phyloP scores from a whole-genome alignment of 2,797 vertebrate genomes.

The Sphenopsis melanotis region DNA sequence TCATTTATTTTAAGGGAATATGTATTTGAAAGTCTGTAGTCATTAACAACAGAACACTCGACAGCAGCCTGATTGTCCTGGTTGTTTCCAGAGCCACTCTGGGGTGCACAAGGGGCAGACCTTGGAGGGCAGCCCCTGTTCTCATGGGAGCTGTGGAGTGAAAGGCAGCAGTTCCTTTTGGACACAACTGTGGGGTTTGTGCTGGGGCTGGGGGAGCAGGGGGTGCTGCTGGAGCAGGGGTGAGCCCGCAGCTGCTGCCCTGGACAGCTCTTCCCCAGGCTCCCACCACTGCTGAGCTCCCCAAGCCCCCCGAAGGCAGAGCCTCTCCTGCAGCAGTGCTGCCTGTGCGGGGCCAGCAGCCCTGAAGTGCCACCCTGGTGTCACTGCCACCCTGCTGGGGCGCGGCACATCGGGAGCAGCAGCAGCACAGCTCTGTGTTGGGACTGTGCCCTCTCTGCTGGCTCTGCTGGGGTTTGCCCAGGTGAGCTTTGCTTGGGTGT shows the following conservation, averaged over 20 bases:
- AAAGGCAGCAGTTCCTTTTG: not conserved
- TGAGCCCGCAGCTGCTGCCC: fast-evolving
- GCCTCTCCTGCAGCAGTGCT: not conserved
- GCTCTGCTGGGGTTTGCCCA: not conserved
- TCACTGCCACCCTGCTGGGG: not conserved
- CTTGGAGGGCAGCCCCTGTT: not conserved
- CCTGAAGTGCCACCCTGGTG: not conserved
- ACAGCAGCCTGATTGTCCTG: not conserved
- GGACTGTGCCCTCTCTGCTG: not conserved
- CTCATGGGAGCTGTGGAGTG: fast-evolving
- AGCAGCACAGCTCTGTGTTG: fast-evolving
- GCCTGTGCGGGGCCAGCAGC: not conserved
- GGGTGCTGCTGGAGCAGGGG: not conserved
- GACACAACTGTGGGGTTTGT: not conserved
- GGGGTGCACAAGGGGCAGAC: not conserved
- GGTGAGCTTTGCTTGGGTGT: not conserved
- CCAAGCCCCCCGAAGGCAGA: not conserved
- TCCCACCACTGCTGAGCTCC: fast-evolving
- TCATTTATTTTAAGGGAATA: not conserved
- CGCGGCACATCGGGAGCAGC: fast-evolving
- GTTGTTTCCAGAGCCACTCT: not conserved
- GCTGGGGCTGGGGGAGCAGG: not conserved
- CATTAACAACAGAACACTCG: not conserved
- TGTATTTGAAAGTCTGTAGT: not conserved
- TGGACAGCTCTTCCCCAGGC: not conserved